Evolutionary conservation across 2,797 vertebrate species (phyloP), one percentile per base, ranked within the genome.

Genomic region (Megalops cyprinoides): DNA sequence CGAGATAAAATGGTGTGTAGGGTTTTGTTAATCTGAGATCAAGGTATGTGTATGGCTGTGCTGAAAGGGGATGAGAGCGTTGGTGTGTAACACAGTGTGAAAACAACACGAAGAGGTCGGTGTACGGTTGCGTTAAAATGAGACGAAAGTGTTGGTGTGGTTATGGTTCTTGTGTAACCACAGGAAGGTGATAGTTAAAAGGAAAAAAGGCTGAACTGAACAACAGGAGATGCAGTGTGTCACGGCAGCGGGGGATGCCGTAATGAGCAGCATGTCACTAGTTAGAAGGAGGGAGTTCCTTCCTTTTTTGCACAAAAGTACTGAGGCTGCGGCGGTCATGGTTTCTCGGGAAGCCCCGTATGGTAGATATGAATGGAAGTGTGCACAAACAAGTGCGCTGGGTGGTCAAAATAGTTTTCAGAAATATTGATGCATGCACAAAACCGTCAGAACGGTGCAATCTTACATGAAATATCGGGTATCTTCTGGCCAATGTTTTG

Each of bases 131-230:
- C 44, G 69, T 79, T 76, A 23, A 31, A 9, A 6, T 4, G 31
- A 18, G 28, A 23, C 9, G 65, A 28, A 6, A 37, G 58, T 53
- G 65, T 42, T 42, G 25, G 51, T 39, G 56, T 55, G 46, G 74
- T 79, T 80, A 31, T 75, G 79, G 51, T 77, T 51, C 78, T 71
- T 44, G 18, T 31, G 48, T 39, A 65, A 65, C 55, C 62, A 65
- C 77, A 82, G 77, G 71, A 81, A 65, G 74, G 48, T 42, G 74
- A 44, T 76, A 56, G 62, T 67, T 56, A 60, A 53, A 77, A 71
- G 49, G 48, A 60, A 51, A 78, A 34, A 56, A 58, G 79, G 74
- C 46, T 37, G 62, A 23, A 37, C 42, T 12, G 49, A 44, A 62
- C 74, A 62, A 74, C 78, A 83, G 62, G 31, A 51, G 25, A 56